Percentiles rank a stretch among this genome's conserved stretches.
phyloP scores from a whole-genome alignment of 2,113 vertebrate species.

The Thinocorus orbignyianus region DNA sequence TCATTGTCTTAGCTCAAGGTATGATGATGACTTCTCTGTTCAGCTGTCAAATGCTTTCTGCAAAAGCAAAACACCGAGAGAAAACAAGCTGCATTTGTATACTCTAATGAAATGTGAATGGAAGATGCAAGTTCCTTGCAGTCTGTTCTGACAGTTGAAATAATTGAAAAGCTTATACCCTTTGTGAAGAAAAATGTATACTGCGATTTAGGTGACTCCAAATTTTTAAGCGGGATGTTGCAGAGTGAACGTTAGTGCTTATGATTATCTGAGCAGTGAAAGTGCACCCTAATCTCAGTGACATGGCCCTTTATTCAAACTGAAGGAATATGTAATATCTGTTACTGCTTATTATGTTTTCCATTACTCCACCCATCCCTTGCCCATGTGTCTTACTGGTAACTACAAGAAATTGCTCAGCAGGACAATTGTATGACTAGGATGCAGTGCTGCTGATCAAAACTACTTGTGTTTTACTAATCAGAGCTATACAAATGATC shows the following conservation, averaged over 20 bases:
- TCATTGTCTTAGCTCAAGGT: neutral
- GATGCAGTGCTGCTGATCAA: neutral
- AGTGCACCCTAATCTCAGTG: rapidly evolving
- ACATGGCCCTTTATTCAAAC: neutral
- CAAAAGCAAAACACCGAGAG: neutral
- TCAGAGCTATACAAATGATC: neutral
- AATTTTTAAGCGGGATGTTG: neutral
- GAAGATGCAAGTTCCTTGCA: neutral
- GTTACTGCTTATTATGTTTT: neutral
- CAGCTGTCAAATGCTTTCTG: neutral
- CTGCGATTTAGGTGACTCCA: neutral
- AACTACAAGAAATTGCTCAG: neutral
- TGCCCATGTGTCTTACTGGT: neutral
- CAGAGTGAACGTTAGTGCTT: neutral
- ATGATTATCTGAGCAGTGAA: neutral
- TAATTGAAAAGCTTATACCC: neutral
- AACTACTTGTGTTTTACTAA: neutral
- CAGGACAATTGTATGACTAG: neutral
- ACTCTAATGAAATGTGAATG: neutral
- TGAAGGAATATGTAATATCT: neutral
- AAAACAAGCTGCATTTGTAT: neutral
- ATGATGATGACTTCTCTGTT: neutral
- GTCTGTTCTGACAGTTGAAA: neutral
- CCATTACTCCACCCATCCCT: neutral
- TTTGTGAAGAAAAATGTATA: neutral